Conservation (phyloP, 2,113 vertebrate genomes). For the Sporophila hypoxantha region DNA sequence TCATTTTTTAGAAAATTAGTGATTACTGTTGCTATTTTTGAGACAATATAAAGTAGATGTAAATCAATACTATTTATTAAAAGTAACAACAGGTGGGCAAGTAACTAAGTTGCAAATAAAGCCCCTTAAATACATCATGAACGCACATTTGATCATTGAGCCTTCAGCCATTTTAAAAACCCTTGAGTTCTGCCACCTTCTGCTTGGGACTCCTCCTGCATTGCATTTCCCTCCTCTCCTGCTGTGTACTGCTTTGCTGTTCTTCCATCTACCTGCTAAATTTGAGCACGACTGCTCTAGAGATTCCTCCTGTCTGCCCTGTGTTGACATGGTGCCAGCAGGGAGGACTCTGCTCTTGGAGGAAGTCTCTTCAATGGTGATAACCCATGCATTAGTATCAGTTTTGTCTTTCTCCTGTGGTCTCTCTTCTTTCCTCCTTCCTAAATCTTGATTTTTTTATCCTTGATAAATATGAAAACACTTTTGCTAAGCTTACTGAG, state of each 20-base stretch:
- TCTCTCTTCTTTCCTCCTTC: not conserved
- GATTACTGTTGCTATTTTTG: not conserved
- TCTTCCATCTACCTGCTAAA: not conserved
- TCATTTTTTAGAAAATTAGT: not conserved
- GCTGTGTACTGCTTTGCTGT: not conserved
- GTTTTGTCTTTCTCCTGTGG: not conserved
- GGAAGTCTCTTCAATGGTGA: not conserved
- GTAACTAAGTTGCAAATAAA: not conserved
- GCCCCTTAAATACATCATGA: not conserved
- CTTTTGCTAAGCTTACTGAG: not conserved
- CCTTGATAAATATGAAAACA: not conserved
- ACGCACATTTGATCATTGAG: not conserved
- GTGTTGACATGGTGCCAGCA: not conserved
- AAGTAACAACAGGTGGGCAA: not conserved
- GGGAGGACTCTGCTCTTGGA: not conserved
- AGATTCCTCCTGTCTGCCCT: not conserved
- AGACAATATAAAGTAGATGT: not conserved
- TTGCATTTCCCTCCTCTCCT: not conserved
- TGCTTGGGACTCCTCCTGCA: not conserved
- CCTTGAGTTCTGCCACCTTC: not conserved
- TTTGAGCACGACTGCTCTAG: too few relatives aligned
- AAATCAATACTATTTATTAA: not conserved
- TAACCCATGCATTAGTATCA: fast-evolving
- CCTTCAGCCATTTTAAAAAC: not conserved
- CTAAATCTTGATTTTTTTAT: not conserved